These are phyloP conservation scores for Podarcis lilfordi DNA, from an alignment of 2,797 vertebrate genomes.

Conservation along the genomic window DNA sequence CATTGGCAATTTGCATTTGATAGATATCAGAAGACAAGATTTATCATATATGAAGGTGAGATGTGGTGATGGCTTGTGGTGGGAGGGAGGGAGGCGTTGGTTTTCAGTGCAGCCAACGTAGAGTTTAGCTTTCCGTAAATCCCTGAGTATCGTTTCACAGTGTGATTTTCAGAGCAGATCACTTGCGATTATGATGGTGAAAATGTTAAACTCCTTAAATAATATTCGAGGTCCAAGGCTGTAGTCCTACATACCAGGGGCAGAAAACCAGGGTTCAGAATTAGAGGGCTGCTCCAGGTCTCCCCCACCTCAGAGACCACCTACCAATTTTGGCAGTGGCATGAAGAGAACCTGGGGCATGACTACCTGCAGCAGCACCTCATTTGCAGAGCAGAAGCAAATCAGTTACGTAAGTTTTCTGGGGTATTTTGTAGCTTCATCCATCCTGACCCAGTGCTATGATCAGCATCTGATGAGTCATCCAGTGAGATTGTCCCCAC, in stretches of 20 bases:
- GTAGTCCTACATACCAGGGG: neutral
- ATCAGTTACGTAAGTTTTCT: no score
- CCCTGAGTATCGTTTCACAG: neutral
- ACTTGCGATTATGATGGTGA: neutral
- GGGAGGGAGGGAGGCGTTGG: neutral
- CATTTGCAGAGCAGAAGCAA: no score
- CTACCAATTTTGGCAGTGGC: no score
- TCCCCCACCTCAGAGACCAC: no score
- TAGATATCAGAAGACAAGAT: constrained; percentile 66
- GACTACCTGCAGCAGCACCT: no score
- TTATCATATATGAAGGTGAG: constrained; percentile 72
- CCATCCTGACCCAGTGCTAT: no score
- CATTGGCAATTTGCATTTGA: constrained; percentile 70
- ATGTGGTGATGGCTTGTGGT: neutral
- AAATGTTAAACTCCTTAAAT: neutral
- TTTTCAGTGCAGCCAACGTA: neutral
- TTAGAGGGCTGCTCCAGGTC: no score
- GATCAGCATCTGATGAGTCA: no score
- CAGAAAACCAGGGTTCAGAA: no score
- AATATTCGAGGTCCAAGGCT: neutral
- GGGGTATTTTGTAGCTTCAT: no score
- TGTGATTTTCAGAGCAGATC: neutral
- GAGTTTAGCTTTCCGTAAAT: neutral
- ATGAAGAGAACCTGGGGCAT: no score
- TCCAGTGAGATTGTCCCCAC: no score